Base-by-base conservation (phyloP, 1,140 invertebrate genomes). In the Stratiolaelaps scimitus region DNA sequence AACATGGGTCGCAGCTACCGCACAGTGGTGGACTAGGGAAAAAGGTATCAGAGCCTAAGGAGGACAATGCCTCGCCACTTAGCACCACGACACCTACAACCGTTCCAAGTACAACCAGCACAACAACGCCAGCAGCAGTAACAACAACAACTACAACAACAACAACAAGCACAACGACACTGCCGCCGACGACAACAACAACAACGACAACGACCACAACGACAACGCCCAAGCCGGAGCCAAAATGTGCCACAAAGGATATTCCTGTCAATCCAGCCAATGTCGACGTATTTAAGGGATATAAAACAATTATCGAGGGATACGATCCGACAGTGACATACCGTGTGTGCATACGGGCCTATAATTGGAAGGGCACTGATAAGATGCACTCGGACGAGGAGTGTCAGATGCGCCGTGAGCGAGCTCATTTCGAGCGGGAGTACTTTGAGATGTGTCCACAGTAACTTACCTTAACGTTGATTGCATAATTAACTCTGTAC, bases 401-500 rank as follows among this genome's bases (percentile, higher is more conserved):
- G 10, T 60, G 53, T 23, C 53, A 60, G 15, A 60, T 34, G 53
- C 13, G 53, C 15, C 17, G 15, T 6, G 53, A 60, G 2, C 15
- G 53, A 26, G 53, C 53, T 2, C 53, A 60, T 60, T 60, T 60
- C 53, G 53, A 60, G 23, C 26, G 34, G 23, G 26, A 29, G 13
- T 60, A 60, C 23, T 60, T 60, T 10, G 53, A 60, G 10, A 60
- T 60, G 53, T 60, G 53, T 60, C 53, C 53, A 17, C 53, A 60
- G 34, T 60, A 23, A 60, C 7, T 40, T 40, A 40, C n/a, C n/a
- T 40, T 6, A 40, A 40, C 34, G 34, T 40, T 40, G 34, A n/a
- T n/a, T n/a, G n/a, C n/a, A n/a, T n/a, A n/a, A n/a, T n/a, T n/a
- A n/a, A n/a, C n/a, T n/a, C n/a, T n/a, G n/a, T n/a, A n/a, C n/a